Evolutionary conservation across 1,140 invertebrate species (phyloP), one percentile per base, ranked within the genome.

Genomic region (Leptopilina clavipes): DNA sequence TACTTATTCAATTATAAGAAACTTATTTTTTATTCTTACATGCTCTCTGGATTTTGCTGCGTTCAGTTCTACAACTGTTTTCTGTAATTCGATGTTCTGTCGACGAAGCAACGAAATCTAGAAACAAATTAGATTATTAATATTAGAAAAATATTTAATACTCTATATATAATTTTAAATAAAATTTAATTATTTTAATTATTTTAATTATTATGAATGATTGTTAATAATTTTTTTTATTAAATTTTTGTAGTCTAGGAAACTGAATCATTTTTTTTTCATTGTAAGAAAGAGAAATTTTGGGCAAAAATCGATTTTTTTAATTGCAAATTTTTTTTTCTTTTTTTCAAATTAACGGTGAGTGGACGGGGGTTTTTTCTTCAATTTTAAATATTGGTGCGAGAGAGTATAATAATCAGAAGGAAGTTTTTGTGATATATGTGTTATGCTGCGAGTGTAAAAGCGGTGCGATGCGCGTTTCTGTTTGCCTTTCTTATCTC

Each of bases 401-500:
- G 86, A 85, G 37, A 6, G 86, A 85, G 75, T 75, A 82, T 83
- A 89, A 86, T 88, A 89, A 86, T 88, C 85, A 84, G 83, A 83
- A 90, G 88, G 88, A 89, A 89, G 89, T 90, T 31, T 87, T 88
- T 86, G 87, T 85, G 79, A 82, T n/a, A n/a, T n/a, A n/a, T 83
- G 84, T 86, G 37, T 40, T 40, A 8, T 84, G 77, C 54, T 76
- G 75, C 81, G 83, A 83, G 85, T 31, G 25, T 79, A 83, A 72
- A 79, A 80, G 76, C 75, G 73, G 59, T 59, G 80, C 84, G 86
- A 88, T 85, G 85, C 79, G 82, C 85, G 59, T 86, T 86, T 86
- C 84, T 89, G 86, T 90, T 90, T 89, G 86, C 84, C 59, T 84
- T 84, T 76, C 86, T 90, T 91, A 91, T 91, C 89, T 89, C 77